These are phyloP conservation scores for Pollenia labialis DNA, from an alignment of 2,888 invertebrate species.

Conservation along the genomic window DNA sequence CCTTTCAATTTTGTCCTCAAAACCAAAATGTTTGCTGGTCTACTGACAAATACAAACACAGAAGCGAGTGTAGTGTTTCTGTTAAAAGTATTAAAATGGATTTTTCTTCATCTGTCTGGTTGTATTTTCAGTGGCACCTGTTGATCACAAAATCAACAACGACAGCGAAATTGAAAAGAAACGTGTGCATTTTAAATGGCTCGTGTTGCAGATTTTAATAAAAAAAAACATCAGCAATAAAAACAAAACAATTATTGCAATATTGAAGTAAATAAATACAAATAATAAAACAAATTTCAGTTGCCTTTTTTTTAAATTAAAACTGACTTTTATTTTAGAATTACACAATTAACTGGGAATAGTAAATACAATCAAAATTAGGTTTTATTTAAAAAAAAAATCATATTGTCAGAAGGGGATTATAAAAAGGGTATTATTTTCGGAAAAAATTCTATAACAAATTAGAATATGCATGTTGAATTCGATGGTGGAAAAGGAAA, in stretches of 20 bases:
- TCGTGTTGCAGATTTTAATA: slow-evolving; percentile 42
- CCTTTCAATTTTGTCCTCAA: too few species aligned
- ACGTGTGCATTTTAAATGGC: slow-evolving; percentile 47
- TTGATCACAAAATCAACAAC: slow-evolving; percentile 42
- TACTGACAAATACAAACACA: slow-evolving; percentile 6
- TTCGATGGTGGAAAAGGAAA: too few species aligned
- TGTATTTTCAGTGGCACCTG: slow-evolving; percentile 74
- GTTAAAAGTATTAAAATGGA: slow-evolving; percentile 71
- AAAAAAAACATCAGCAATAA: slow-evolving; percentile 9
- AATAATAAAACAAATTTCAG: slow-evolving; percentile 34
- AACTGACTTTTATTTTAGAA: slow-evolving; percentile 3
- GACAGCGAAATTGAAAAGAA: slow-evolving; percentile 1
- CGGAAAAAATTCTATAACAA: too few species aligned
- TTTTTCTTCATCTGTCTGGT: slow-evolving; percentile 72
- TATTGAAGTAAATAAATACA: background rate
- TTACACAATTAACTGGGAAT: background rate
- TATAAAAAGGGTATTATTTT: too few species aligned
- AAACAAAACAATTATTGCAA: slow-evolving; percentile 18
- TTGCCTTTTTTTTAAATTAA: slow-evolving; percentile 18
- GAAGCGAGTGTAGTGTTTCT: slow-evolving; percentile 60
- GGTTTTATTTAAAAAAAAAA: background rate
- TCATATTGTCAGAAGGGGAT: too few species aligned
- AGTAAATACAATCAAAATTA: background rate
- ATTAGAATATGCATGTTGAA: too few species aligned
- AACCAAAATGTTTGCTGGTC: slow-evolving; percentile 8